These are phyloP conservation scores for Camponotus fellah DNA, from an alignment of 2,888 invertebrate genomes.

Conservation along the genomic window DNA sequence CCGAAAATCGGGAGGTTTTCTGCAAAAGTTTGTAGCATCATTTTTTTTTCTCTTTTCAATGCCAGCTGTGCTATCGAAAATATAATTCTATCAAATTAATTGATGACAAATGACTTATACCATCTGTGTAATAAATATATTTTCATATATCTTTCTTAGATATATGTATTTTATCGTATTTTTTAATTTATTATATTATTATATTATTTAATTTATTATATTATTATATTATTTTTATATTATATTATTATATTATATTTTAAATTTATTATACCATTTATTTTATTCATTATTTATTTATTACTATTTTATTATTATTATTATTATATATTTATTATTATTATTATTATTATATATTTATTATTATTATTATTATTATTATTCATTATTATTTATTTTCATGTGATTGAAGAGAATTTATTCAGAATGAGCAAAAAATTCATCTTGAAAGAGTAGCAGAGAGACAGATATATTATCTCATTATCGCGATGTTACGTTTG, in stretches of 20 bases:
- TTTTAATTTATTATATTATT: not conserved
- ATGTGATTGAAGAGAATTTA: not conserved
- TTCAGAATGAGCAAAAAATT: not conserved
- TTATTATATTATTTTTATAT: no score
- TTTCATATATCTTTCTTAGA: not conserved
- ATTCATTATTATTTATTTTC: not conserved
- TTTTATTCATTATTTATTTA: not conserved
- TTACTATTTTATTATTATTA: no score
- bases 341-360: no score
- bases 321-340: no score
- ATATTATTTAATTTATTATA: not conserved
- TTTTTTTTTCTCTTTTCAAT: not conserved
- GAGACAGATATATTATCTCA: not conserved
- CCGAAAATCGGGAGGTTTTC: conserved; percentile 34
- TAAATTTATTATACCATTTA: not conserved
- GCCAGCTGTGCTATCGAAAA: not conserved
- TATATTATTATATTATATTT: not conserved
- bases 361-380: no score
- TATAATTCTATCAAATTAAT: not conserved
- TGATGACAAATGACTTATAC: not conserved
- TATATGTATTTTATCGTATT: not conserved
- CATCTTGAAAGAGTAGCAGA: not conserved
- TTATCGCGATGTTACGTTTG: not conserved
- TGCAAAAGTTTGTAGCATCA: not conserved
- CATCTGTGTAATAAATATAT: not conserved